Evolutionary conservation across 30 jellyfish, hydroid and myxozoan genomes (phyloP), one percentile per base, ranked within the genome.

Genomic region (Aurelia coerulea): DNA sequence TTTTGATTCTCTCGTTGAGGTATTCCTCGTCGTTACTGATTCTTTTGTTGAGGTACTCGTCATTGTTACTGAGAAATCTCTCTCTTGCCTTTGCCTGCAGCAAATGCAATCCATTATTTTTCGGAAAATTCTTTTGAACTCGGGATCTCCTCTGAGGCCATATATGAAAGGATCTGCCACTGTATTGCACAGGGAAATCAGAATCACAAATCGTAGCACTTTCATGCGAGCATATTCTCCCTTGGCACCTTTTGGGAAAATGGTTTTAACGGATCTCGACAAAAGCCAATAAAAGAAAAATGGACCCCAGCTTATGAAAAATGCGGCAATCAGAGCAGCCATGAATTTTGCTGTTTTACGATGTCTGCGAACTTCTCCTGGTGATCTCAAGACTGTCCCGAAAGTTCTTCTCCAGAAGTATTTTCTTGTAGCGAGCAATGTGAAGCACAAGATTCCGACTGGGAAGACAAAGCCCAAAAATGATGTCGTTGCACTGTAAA

Each of bases 121-220:
- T 10, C 11, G 16, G 5, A 33, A 29, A 17, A 18, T 33, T 23
- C 42, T 15, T 74, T 74, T 74, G 39, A 74, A 33, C 41, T 74
- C 69, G 41, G 23, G 35, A 17, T 39, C 68, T 73, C 46, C 41
- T 73, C 68, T 39, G 0, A 41, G 29, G 41, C 66, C 65, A 46
- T 73, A 73, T 19, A 73, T 46, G 84, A 73, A 23, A 3, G 84
- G 84, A 50, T 73, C 68, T n/a, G 62, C 68, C 68, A 73, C 68
- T 17, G 84, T 32, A 50, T 50, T 73, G 68, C 84, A 35, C 29
- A 73, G 68, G 23, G 84, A 49, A 14, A n/a, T n/a, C 49, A 73
- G 32, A 37, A 73, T 50, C 65, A 50, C 68, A 10, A 73, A 32
- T 50, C 84, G 32, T 23, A 73, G 14, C 32, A 50, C 68, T 46